These are phyloP conservation scores for Dynastes grantii DNA, from an alignment of 2,888 invertebrate species.

Conservation along the genomic window DNA sequence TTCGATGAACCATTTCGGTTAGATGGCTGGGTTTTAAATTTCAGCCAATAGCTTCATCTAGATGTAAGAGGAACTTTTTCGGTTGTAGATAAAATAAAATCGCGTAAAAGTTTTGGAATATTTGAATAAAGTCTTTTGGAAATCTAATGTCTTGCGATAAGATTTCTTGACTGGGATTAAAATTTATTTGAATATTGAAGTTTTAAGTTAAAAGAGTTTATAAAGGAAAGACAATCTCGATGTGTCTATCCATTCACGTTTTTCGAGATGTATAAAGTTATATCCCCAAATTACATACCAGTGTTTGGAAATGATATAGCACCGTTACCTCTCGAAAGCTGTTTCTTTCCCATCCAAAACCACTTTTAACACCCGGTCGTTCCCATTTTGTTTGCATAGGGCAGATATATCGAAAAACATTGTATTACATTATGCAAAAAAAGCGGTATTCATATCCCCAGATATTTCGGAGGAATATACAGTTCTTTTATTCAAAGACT, in stretches of 20 bases:
- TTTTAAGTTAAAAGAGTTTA: too few species aligned
- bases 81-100: neutral
- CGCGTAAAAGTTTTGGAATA: neutral
- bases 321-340: neutral
- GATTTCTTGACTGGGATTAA: too few species aligned
- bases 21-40: too few species aligned
- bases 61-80: neutral
- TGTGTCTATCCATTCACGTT: neutral
- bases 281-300: neutral
- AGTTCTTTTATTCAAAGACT: slow-evolving; percentile 18
- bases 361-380: neutral
- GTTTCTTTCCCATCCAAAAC: neutral
- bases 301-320: neutral
- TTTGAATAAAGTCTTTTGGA: neutral
- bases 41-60: too few species aligned
- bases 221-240: neutral
- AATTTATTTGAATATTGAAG: too few species aligned
- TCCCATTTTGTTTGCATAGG: slow-evolving; percentile 26
- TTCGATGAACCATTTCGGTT: neutral
- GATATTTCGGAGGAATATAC: neutral
- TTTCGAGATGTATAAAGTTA: neutral
- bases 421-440: slow-evolving; percentile 14
- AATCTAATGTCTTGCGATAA: too few species aligned
- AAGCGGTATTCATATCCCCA: slow-evolving; percentile 18
- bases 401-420: neutral